phyloP scores from a whole-genome alignment of 2,888 invertebrate genomes.

The Rhagium mordax region DNA sequence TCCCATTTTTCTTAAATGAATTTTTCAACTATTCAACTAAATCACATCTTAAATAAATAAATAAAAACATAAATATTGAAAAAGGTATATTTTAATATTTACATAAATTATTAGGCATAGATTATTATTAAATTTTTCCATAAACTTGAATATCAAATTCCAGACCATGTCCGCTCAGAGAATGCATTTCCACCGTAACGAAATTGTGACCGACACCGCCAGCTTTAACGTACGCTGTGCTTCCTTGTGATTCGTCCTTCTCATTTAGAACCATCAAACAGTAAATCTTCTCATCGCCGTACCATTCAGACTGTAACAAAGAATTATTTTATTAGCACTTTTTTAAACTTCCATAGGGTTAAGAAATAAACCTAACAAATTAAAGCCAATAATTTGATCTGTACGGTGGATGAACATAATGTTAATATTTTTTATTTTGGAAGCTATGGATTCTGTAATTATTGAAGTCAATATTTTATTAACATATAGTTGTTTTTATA shows the following conservation, averaged over 20 bases:
- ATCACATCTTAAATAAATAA: too few species aligned
- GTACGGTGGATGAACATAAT: too few species aligned
- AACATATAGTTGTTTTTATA: too few species aligned
- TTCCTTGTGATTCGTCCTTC: conserved; percentile 39
- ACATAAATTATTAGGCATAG: too few species aligned
- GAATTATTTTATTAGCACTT: neutral
- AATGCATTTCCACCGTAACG: conserved; percentile 47
- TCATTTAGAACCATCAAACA: conserved; percentile 49
- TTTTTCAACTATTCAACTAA: too few species aligned
- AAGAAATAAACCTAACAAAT: too few species aligned
- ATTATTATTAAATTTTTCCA: too few species aligned
- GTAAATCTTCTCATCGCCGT: conserved; percentile 47
- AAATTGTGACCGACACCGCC: conserved; percentile 48
- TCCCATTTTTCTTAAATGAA: too few species aligned
- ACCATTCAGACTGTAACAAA: conserved; percentile 39
- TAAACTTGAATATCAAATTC: conserved; percentile 38
- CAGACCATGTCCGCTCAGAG: conserved; percentile 43
- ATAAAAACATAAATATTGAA: neutral
- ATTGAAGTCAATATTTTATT: too few species aligned
- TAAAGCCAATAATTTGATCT: too few species aligned
- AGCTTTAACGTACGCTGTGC: conserved; percentile 42
- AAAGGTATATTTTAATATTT: neutral
- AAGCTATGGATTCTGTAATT: too few species aligned
- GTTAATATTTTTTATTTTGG: too few species aligned
- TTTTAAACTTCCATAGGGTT: neutral